Base-by-base conservation (phyloP, 2,888 invertebrate species). In the Drosophila stalkeri region DNA sequence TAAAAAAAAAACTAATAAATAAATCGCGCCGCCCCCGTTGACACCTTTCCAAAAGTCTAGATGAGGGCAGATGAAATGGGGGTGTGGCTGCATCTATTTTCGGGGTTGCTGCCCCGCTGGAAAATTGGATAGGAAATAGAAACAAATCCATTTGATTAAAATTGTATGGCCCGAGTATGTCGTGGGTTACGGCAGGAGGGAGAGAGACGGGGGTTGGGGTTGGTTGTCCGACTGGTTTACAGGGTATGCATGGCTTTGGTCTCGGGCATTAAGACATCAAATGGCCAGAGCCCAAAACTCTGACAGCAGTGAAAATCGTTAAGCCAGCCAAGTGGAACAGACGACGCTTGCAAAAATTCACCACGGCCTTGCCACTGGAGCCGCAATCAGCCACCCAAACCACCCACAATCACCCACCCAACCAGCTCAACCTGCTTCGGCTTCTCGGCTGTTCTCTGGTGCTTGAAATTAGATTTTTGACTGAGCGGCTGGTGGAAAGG, bases 391-490 rank as follows among this genome's bases (percentile, higher is more conserved):
- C 43, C 18, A 31, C 3, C 14, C 31, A 44, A 41, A 14, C 20
- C 69, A n/a, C n/a, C 16, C 20, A 11, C 18, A 18, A 1, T 5
- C 44, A 35, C 9, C 11, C 33, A 44, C 20, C 35, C 39, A 20
- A 20, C 37, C n/a, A 43, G 31, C 33, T 16, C 41, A 41, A 55
- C 41, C 37, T 12, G 43, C 20, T 49, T 49, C 57, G 27, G 11
- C n/a, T 68, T 60, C 43, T 54, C 39, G 62, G 31, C 63, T 77
- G 81, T 60, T 64, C 86, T 89, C 74, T 87, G 87, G 82, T 87
- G 90, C 86, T 87, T 87, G 86, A 87, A 87, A 87, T 87, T 87
- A 87, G 89, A 89, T 87, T 87, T 86, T 78, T 77, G 72, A 73
- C 80, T 73, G 27, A 54, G 65, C 33, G 43, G 23, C 12, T 35